These are phyloP conservation scores for Hylaeus anthracinus DNA, from an alignment of 1,140 invertebrate genomes.

Conservation along the genomic window DNA sequence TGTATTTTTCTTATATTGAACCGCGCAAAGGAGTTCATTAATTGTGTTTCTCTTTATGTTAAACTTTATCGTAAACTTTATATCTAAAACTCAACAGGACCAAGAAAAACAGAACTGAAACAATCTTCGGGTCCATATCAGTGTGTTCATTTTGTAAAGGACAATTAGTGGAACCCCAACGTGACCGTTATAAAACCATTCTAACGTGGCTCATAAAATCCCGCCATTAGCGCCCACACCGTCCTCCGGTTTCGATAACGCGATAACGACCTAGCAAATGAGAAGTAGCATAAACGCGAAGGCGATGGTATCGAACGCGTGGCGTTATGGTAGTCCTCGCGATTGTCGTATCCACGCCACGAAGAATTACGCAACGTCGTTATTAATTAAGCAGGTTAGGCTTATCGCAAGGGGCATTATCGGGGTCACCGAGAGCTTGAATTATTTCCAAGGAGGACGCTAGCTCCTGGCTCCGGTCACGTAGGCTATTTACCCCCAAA, in stretches of 20 bases:
- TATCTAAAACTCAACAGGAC: no score
- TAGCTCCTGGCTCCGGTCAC: slow-evolving; percentile 3
- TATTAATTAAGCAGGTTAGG: slow-evolving; percentile 42
- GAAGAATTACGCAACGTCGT: slow-evolving; percentile 43
- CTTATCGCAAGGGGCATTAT: slow-evolving; percentile 28
- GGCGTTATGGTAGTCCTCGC: background rate
- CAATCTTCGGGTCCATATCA: no score
- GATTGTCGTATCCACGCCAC: background rate
- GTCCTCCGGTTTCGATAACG: background rate
- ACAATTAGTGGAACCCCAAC: slow-evolving; percentile 6
- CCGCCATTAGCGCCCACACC: background rate
- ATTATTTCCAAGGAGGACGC: slow-evolving; percentile 44
- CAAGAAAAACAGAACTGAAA: no score
- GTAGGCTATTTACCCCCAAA: slow-evolving; percentile 36
- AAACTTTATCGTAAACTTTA: no score
- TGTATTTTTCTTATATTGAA: no score
- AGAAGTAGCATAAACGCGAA: slow-evolving; percentile 13
- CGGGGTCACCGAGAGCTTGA: slow-evolving; percentile 22
- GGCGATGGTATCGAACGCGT: background rate
- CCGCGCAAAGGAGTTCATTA: no score
- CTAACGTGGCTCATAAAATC: slow-evolving; percentile 18
- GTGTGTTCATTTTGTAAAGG: no score
- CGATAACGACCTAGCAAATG: slow-evolving; percentile 18
- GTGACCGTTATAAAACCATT: background rate
- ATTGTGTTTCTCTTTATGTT: no score